Evolutionary conservation across 2,797 vertebrate species (phyloP).

Genomic region (Muscicapa comitata): DNA sequence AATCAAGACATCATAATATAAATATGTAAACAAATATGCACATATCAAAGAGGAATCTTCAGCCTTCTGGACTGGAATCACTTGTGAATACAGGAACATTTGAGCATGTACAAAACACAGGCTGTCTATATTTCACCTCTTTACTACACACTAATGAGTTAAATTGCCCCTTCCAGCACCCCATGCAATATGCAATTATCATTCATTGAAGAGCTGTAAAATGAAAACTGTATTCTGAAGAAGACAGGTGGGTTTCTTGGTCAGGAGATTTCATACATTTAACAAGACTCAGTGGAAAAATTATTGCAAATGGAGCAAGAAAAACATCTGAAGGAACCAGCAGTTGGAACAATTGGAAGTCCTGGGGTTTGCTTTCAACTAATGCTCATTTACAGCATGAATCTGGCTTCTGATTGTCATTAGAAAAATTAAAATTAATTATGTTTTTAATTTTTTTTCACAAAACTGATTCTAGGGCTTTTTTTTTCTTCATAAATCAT

Average conservation of each 20-base stretch:
- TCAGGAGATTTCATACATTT: neutral
- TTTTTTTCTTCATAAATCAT: neutral
- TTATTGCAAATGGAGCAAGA: neutral
- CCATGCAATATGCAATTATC: neutral
- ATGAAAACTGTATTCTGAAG: neutral
- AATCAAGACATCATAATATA: neutral
- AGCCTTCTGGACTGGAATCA: neutral
- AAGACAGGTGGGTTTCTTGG: neutral
- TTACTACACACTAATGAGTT: neutral
- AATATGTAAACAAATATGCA: neutral
- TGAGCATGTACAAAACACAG: neutral
- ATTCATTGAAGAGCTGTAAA: neutral
- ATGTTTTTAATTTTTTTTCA: neutral
- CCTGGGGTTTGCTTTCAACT: neutral
- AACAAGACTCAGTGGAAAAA: neutral
- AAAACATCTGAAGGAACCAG: neutral
- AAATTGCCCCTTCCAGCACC: neutral
- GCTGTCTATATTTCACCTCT: neutral
- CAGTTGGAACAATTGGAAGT: neutral
- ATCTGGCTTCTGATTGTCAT: neutral
- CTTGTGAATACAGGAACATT: neutral
- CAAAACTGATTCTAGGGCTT: neutral
- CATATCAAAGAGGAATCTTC: neutral
- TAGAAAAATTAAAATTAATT: neutral
- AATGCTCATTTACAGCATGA: neutral